Evolutionary conservation across 2,888 invertebrate species (phyloP).

Genomic region (Chouioia cunea): DNA sequence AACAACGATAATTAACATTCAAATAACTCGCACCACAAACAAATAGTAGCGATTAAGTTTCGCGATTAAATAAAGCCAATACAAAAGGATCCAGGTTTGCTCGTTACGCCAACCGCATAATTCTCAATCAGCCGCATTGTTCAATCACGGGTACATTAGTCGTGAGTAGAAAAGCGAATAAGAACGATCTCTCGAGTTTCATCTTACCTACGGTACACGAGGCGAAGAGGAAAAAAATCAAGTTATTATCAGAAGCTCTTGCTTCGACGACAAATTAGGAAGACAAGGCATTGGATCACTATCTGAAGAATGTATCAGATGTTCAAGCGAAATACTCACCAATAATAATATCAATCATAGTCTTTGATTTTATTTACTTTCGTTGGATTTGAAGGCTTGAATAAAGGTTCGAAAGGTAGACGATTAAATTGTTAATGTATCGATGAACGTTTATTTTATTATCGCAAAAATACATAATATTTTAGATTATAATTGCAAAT

Average conservation of each 20-base stretch:
- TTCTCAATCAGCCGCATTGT: conserved; percentile 27
- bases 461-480: too few species aligned
- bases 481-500: too few species aligned
- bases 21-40: too few species aligned
- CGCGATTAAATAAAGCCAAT: background rate
- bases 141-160: too few species aligned
- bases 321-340: background rate
- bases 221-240: conserved; percentile 2
- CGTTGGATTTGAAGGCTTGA: too few species aligned
- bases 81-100: background rate
- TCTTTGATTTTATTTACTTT: too few species aligned
- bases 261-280: conserved; percentile 11
- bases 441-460: too few species aligned
- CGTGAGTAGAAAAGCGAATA: too few species aligned
- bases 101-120: conserved; percentile 12
- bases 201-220: background rate
- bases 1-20: too few species aligned
- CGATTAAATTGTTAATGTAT: too few species aligned
- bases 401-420: too few species aligned
- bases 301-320: background rate
- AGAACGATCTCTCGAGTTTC: background rate
- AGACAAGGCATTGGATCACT: too few species aligned
- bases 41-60: conserved; percentile 9
- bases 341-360: background rate
- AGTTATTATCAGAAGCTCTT: background rate